These are phyloP conservation scores for Corydoras sp. DNA, from an alignment of 2,113 vertebrate genomes.

Conservation along the genomic window DNA sequence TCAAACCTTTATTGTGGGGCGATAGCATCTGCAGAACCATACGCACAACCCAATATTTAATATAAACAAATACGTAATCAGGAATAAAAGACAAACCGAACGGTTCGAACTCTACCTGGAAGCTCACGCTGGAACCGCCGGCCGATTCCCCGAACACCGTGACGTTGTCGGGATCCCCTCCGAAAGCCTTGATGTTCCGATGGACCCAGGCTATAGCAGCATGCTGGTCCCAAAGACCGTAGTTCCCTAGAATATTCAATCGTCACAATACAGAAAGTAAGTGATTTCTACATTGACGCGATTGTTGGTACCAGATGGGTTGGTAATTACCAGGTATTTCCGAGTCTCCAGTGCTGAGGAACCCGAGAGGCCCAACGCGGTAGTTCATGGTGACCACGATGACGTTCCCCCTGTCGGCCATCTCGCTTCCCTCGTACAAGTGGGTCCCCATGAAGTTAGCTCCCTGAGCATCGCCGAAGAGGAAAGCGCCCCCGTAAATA, in stretches of 20 bases:
- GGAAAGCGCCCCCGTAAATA: constrained; percentile 81
- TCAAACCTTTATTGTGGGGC: constrained; percentile 82
- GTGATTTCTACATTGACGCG: too few relatives aligned
- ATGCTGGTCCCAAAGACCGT: constrained; percentile 89
- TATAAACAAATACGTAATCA: too few relatives aligned
- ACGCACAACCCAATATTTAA: not conserved
- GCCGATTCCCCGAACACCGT: constrained; percentile 94
- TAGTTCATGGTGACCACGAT: constrained; percentile 89
- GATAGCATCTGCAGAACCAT: constrained; percentile 65
- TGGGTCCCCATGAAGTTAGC: constrained; percentile 79
- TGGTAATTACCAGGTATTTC: constrained; percentile 60
- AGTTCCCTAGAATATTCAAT: constrained; percentile 72
- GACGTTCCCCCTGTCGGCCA: constrained; percentile 79
- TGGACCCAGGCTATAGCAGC: constrained; percentile 91
- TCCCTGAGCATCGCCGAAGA: constrained; percentile 71
- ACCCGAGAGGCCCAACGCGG: constrained; percentile 82
- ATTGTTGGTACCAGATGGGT: too few relatives aligned
- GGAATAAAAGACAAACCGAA: too few relatives aligned
- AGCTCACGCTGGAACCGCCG: constrained; percentile 71
- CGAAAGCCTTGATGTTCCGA: constrained; percentile 87
- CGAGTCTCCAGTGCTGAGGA: constrained; percentile 85
- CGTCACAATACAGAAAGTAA: too few relatives aligned
- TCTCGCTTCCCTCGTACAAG: constrained; percentile 80
- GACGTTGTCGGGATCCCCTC: constrained; percentile 82
- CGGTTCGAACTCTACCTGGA: constrained; percentile 71